Evolutionary conservation across 2,113 vertebrate species (phyloP), one percentile per base, ranked within the genome.

Genomic region (Pungitius pungitius): DNA sequence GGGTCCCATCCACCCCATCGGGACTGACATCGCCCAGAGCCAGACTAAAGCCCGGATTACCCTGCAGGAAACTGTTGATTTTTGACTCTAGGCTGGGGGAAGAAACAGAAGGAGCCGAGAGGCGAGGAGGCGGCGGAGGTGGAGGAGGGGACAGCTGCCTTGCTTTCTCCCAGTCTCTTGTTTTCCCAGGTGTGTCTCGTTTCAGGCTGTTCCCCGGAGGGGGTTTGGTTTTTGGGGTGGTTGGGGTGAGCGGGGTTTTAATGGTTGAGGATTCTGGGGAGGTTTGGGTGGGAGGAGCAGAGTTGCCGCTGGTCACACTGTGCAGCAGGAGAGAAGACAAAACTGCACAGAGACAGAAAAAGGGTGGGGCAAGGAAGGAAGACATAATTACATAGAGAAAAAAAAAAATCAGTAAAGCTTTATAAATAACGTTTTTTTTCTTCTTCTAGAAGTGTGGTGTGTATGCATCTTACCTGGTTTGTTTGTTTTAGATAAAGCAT

Each of bases 61-160:
- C 97, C 92, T 98, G 98, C 80, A 99, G 80, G 90, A 99, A 99
- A 80, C 96, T 99, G 92, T 99, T 97, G 71, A 99, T 99, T 92
- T 99, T 99, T 75, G 98, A 96, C 85, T 99, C 98, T 84, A 99
- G 86, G 66, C 98, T 99, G 2, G 94, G 94, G 0, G 95, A 93
- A 59, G 95, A 94, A 20, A 94, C 88, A 2, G 94, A 90, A 2
- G 77, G 56, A 14, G 59, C 70, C 3, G 82, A 37, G 33, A 65
- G 27, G 27, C 78, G 84, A 27, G 88, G 76, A 47, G 62, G 91
- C 45, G 9, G 84, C 0, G 87, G 95, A 78, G 61, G 95, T 85
- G 84, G 84, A 74, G 86, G 77, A 75, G 86, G 78, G 10, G 87
- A 86, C 63, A 61, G 70, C 30, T 85, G 80, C 78, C 85, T 74